Evolutionary conservation across 2,888 invertebrate genomes (phyloP), one percentile per base, ranked within the genome.

Genomic region (Cataglyphis livida): DNA sequence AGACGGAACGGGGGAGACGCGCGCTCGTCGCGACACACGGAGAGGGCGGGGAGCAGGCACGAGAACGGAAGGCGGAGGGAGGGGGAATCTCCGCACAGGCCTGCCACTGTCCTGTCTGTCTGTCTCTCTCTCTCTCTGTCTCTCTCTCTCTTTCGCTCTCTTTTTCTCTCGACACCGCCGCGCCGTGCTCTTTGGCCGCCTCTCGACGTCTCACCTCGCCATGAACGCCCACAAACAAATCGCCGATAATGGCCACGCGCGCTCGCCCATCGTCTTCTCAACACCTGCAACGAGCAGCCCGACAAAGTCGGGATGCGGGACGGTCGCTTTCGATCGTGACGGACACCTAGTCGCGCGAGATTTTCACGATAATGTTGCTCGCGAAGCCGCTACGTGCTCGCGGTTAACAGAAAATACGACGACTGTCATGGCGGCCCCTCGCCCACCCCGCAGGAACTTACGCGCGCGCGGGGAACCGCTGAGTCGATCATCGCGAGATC

Each of bases 351-450:
- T 38, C 74, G 62, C 84, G 74, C 85, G 82, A 84, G n/a, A 87
- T 84, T 86, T 90, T 87, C 85, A 85, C 86, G 64, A 85, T 83
- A 91, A 90, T 85, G 83, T 74, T 66, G 83, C 70, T 44, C 84
- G 75, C 84, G 84, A 82, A 85, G 81, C 82, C n/a, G n/a, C 62
- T 90, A 86, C 87, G 88, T 87, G 87, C 90, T 89, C 88, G 89
- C 90, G 86, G 91, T 90, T 91, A 88, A 92, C 91, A 86, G 91
- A 92, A 92, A 92, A 92, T 92, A 92, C 90, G 90, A 89, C 82
- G 88, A 93, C 92, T 92, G 93, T 93, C 93, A 93, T 93, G 93
- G 93, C 92, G 92, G 75, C 90, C 90, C 90, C 90, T 91, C 91
- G 89, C 90, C 91, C 91, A 90, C 91, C 90, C 90, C 89, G 90